phyloP scores from a whole-genome alignment of 2,113 vertebrate genomes.

The Piprites chloris region DNA sequence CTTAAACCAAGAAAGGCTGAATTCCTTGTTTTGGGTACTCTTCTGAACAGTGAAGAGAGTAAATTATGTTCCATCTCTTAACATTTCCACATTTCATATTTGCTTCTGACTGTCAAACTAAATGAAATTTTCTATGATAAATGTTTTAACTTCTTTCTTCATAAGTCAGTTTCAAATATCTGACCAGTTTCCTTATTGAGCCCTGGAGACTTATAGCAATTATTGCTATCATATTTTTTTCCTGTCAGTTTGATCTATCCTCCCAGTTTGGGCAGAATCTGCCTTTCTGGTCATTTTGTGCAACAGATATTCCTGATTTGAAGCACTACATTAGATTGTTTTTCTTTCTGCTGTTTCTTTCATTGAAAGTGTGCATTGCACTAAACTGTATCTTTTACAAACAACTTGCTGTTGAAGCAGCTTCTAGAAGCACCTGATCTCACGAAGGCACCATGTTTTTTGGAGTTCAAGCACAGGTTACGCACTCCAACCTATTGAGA shows the following conservation, averaged over 20 bases:
- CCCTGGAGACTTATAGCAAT: constrained; percentile 1
- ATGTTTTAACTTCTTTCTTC: constrained; percentile 35
- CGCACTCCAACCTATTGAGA: background rate
- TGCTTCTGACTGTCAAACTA: background rate
- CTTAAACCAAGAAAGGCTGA: background rate
- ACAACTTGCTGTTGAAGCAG: background rate
- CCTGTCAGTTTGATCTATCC: background rate
- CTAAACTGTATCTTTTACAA: background rate
- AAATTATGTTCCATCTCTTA: background rate
- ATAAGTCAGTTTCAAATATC: constrained; percentile 7
- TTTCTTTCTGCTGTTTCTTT: background rate
- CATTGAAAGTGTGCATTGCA: background rate
- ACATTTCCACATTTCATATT: background rate
- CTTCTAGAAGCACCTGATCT: background rate
- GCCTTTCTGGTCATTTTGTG: background rate
- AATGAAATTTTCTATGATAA: constrained; percentile 9
- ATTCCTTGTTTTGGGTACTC: background rate
- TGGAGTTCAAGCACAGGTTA: background rate
- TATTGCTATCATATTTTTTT: constrained; percentile 24
- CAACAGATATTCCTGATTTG: background rate
- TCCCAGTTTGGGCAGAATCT: background rate
- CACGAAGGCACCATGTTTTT: background rate
- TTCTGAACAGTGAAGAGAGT: background rate
- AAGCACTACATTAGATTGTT: background rate
- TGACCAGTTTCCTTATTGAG: background rate